A percentile compares a stretch with the other conserved stretches of the same genome.
These are phyloP conservation scores for Dione vanillae DNA, from an alignment of 2,888 invertebrate species.

Conservation along the genomic window DNA sequence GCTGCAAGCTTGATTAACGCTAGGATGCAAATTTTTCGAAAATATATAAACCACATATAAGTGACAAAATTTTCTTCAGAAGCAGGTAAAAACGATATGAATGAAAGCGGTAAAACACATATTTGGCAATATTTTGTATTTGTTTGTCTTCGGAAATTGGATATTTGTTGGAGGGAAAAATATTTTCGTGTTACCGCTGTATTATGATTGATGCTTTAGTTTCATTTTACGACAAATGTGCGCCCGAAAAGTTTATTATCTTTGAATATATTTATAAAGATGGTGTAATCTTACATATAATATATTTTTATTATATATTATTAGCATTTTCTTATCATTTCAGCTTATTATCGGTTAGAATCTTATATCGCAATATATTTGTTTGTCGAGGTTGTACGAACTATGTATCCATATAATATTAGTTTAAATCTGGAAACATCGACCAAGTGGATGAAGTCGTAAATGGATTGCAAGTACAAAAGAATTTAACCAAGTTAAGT, in stretches of 20 bases:
- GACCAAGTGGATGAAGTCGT: too few relatives aligned
- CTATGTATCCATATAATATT: too few relatives aligned
- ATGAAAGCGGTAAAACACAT: constrained; percentile 25
- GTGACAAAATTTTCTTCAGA: neutral
- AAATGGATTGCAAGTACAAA: neutral
- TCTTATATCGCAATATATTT: too few relatives aligned
- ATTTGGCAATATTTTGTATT: constrained; percentile 32
- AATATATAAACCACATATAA: neutral
- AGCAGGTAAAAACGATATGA: constrained; percentile 15
- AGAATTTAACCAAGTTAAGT: neutral
- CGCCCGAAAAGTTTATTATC: constrained; percentile 3
- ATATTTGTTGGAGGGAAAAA: constrained; percentile 31
- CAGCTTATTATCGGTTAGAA: too few relatives aligned
- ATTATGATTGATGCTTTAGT: constrained; percentile 35
- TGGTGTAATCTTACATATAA: neutral
- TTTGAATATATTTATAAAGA: constrained; percentile 6
- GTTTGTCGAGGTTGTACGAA: too few relatives aligned
- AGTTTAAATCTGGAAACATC: too few relatives aligned
- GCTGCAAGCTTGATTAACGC: neutral
- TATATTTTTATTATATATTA: too few relatives aligned
- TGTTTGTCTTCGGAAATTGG: constrained; percentile 36
- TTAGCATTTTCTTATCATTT: too few relatives aligned
- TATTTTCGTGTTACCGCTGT: constrained; percentile 28
- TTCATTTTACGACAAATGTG: constrained; percentile 28
- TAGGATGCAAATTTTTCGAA: neutral